phyloP scores from a whole-genome alignment of 2,888 invertebrate genomes.

The Trachelus iudaicus region DNA sequence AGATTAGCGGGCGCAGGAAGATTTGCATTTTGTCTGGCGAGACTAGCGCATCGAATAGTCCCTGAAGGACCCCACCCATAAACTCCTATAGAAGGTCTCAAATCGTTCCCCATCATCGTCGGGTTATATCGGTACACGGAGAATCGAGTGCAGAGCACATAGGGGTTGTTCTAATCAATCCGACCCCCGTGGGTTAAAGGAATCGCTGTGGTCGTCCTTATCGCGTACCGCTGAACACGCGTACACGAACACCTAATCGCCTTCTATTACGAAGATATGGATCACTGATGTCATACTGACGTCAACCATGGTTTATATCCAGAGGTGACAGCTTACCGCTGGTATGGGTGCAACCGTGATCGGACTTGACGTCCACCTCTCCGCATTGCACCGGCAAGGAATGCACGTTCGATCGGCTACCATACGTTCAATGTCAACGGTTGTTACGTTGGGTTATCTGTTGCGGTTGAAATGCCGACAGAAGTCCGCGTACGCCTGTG shows the following conservation, averaged over 20 bases:
- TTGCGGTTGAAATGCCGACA: neutral
- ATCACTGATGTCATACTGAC: slow-evolving; percentile 65
- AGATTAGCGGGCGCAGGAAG: slow-evolving; percentile 55
- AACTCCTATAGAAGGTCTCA: slow-evolving; percentile 27
- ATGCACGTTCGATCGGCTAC: slow-evolving; percentile 45
- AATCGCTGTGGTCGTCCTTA: neutral
- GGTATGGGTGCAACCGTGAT: slow-evolving; percentile 50
- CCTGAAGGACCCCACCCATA: slow-evolving; percentile 47
- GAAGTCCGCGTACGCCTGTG: slow-evolving; percentile 25
- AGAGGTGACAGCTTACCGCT: slow-evolving; percentile 58
- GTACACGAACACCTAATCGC: slow-evolving; percentile 22
- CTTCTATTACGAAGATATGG: slow-evolving; percentile 54
- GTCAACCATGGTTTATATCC: slow-evolving; percentile 60
- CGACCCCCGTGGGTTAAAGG: neutral
- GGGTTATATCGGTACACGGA: neutral
- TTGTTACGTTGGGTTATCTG: slow-evolving; percentile 1
- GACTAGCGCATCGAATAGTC: slow-evolving; percentile 31
- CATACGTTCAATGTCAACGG: slow-evolving; percentile 21
- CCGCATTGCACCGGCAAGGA: slow-evolving; percentile 23
- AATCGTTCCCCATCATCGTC: neutral
- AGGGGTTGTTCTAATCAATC: neutral
- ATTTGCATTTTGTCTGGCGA: slow-evolving; percentile 60
- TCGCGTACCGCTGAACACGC: slow-evolving; percentile 21
- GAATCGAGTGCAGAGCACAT: neutral
- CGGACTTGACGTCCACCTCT: slow-evolving; percentile 43